These are phyloP conservation scores for Varanus salvator DNA, from an alignment of 2,113 vertebrate species.

Conservation along the genomic window DNA sequence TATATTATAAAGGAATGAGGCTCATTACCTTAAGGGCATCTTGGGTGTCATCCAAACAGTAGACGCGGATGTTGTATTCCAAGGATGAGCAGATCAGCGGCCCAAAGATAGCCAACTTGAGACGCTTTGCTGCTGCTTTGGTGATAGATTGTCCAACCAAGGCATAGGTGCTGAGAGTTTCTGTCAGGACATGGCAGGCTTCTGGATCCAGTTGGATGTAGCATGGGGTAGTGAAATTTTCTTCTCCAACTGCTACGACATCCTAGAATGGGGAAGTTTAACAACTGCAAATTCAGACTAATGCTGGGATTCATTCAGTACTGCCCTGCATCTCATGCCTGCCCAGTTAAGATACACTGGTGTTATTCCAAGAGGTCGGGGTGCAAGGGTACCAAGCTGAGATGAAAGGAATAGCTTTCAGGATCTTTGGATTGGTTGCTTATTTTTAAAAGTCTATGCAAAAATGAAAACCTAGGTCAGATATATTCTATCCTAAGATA, in stretches of 20 bases:
- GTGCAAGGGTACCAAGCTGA: neutral
- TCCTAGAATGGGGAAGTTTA: constrained; percentile 75
- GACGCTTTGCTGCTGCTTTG: constrained; percentile 90
- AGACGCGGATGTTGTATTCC: constrained; percentile 93
- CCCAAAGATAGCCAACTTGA: constrained; percentile 92
- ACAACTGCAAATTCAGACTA: neutral
- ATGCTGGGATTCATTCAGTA: neutral
- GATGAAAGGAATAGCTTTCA: neutral
- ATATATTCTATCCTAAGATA: too few relatives aligned
- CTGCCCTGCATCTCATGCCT: neutral
- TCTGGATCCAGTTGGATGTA: constrained; percentile 92
- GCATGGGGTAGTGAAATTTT: constrained; percentile 94
- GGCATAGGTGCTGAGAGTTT: constrained; percentile 90
- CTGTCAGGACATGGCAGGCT: constrained; percentile 93
- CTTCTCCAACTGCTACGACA: constrained; percentile 91
- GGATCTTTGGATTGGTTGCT: neutral
- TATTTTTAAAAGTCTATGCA: neutral
- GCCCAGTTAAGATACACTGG: neutral
- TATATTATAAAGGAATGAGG: neutral
- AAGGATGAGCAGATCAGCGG: constrained; percentile 87
- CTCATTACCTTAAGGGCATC: constrained; percentile 91
- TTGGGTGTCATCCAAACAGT: constrained; percentile 93
- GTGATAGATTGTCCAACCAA: constrained; percentile 90
- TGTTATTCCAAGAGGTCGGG: neutral
- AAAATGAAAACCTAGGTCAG: neutral